A percentile compares a stretch with the other conserved stretches of the same genome.
Conservation (phyloP, 1,140 invertebrate species). For the Lepidurus couesii region DNA sequence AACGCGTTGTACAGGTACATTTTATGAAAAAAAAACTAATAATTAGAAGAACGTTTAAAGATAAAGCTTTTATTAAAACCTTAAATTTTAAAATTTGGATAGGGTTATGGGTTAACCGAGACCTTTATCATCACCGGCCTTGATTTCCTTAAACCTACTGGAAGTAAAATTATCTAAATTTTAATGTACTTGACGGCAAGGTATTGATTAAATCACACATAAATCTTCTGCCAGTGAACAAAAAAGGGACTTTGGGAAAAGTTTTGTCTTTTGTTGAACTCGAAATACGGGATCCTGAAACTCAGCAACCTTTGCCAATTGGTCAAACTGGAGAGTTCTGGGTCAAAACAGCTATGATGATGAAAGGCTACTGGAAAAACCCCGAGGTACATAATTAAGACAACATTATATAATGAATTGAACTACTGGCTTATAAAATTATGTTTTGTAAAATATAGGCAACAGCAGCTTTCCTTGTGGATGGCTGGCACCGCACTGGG, state of each 20-base stretch:
- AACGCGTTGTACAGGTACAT: background rate
- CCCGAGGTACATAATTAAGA: background rate
- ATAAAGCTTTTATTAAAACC: no score
- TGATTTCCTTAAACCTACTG: background rate
- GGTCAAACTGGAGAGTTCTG: background rate
- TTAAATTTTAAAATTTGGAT: background rate
- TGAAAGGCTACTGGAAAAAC: background rate
- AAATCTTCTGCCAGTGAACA: background rate
- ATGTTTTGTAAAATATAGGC: background rate
- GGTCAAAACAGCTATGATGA: background rate
- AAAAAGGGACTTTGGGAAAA: background rate
- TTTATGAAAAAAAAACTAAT: background rate
- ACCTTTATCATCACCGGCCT: background rate
- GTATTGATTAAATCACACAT: no score
- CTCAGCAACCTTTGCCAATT: background rate
- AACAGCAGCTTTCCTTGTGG: conserved; percentile 38
- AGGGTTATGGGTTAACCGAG: background rate
- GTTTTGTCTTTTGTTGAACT: background rate
- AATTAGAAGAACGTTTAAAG: no score
- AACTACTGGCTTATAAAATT: background rate
- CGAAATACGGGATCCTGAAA: background rate
- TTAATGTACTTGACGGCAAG: no score
- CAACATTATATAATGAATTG: background rate
- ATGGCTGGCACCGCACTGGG: conserved; percentile 64
- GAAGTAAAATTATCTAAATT: background rate